Evolutionary conservation across 2,113 vertebrate species (phyloP), one percentile per base, ranked within the genome.

Genomic region (Saguinus imperator): DNA sequence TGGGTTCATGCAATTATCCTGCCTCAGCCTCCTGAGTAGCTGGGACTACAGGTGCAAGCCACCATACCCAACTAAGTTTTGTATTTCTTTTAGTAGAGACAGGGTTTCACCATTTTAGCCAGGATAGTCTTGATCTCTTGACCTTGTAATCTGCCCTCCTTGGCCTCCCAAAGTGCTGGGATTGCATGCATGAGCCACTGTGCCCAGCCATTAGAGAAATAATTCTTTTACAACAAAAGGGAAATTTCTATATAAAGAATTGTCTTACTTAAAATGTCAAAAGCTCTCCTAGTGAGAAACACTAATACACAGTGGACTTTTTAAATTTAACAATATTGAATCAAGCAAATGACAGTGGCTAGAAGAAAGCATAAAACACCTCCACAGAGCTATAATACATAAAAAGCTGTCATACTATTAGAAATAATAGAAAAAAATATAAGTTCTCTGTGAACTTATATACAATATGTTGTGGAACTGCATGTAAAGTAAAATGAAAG

Each of bases 291-390:
- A 10, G 23, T n/a, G 16, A 87, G 68, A 91, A 94, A 87, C 8
- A 32, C 5, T 48, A 82, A 76, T 50, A 48, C 11, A 3, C 13
- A 79, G 10, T 66, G 55, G 43, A 32, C 8, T 20, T 48, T 80
- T 87, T 81, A 23, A 23, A 35, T n/a, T 90, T 48, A 91, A 57
- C 64, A 58, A 48, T 64, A 6, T 7, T 84, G 17, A 50, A n/a
- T 73, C 52, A 91, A 91, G 64, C 32, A 91, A 79, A 32, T 58
- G 43, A 84, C 25, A 84, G 70, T 27, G 64, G 12, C 27, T 40
- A 89, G 52, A 96, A 89, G 75, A 93, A 82, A n/a, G 79, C 57
- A 70, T 45, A 75, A 57, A 96, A 20, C 40, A 83, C n/a, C 37
- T 75, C 55, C 35, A n/a, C 23, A 11, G 21, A 93, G 18, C 48